phyloP scores from a whole-genome alignment of 2,888 invertebrate genomes.

The Urechis unicinctus region DNA sequence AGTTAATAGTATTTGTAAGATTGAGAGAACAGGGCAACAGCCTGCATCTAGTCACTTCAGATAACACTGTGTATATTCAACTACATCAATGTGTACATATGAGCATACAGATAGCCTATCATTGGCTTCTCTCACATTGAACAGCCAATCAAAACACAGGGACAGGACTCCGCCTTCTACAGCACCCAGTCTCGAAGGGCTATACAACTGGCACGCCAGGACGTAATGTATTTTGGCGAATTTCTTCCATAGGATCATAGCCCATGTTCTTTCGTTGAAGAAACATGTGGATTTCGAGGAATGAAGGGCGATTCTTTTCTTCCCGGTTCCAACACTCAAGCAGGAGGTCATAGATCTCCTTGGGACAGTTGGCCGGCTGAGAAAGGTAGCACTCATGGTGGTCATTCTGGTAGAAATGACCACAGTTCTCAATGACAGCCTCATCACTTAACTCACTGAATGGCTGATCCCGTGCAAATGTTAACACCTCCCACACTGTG shows the following conservation, averaged over 20 bases:
- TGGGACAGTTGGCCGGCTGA: conserved; percentile 81
- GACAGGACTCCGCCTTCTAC: too few species aligned
- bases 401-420: conserved; percentile 69
- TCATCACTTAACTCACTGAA: conserved; percentile 71
- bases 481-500: conserved; percentile 78
- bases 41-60: too few species aligned
- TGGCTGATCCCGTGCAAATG: conserved; percentile 69
- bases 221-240: too few species aligned
- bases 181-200: too few species aligned
- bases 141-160: too few species aligned
- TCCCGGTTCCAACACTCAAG: conserved; percentile 80
- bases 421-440: conserved; percentile 74
- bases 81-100: too few species aligned
- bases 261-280: conserved; percentile 52
- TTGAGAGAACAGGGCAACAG: too few species aligned
- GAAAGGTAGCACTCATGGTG: conserved; percentile 74
- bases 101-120: too few species aligned
- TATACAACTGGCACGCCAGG: too few species aligned
- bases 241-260: conserved; percentile 17
- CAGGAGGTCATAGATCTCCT: conserved; percentile 81
- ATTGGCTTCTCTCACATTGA: too few species aligned
- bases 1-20: too few species aligned
- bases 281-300: conserved; percentile 78
- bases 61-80: too few species aligned
- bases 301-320: conserved; percentile 73